Base-by-base conservation (phyloP, 2,888 invertebrate genomes). In the Heliconius sara region DNA sequence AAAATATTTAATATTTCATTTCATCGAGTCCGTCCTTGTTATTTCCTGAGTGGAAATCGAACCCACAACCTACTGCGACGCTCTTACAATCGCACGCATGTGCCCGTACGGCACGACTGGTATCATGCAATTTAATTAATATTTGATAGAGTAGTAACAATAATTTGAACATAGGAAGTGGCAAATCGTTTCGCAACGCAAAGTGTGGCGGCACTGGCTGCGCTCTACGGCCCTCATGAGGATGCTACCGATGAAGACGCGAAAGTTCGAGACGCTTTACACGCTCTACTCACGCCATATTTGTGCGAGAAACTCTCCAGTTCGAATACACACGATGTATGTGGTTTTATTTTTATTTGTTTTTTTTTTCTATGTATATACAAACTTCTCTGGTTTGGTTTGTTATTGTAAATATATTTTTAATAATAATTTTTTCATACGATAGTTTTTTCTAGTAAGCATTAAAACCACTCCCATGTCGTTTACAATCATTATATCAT, bases 151-250 rank as follows among this genome's bases (percentile, higher is more conserved):
- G 47, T 47, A n/a, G n/a, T 60, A 60, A 60, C n/a, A n/a, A 60
- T 60, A 60, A n/a, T 60, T 60, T 68, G 43, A 63, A 19, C 71
- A 25, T 97, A 99, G 96, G 98, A 99, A 92, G 96, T 98, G 34
- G 97, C 98, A n/a, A 99, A 99, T 90, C 97, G 97, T 85, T 95
- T 99, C 85, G 99, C 99, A 0, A 97, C 98, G 90, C 96, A 98
- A 88, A 97, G 98, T 75, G 96, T 99, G 9, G 93, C 96, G 76
- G 99, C 99, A 0, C 97, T 99, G 87, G 98, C 98, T 0, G 96
- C 98, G 72, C 92, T 99, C 81, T 98, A 97, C 90, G 95, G 96
- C 75, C 95, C 93, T 57, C 95, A 95, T 80, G 95, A 95, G 30
- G 90, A 94, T 60, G 88, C 91, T 13, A 95, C 96, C 1, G 96